phyloP scores from a whole-genome alignment of 1,140 invertebrate genomes.

The Centruroides vittatus region DNA sequence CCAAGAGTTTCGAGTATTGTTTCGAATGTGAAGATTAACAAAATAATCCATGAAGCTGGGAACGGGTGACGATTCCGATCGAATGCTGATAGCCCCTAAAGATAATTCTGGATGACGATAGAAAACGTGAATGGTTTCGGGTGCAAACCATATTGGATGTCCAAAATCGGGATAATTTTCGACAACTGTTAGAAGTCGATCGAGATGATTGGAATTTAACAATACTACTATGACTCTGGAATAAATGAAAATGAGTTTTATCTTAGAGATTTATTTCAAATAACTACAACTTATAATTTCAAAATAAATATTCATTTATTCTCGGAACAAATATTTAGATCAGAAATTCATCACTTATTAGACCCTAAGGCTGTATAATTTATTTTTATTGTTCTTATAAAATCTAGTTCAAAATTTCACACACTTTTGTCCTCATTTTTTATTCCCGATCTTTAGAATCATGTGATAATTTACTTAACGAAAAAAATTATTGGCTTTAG shows the following conservation, averaged over 20 bases:
- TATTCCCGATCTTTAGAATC: no score
- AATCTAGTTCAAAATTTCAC: no score
- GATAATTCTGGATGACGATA: slow-evolving; percentile 17
- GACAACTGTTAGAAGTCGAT: slow-evolving; percentile 15
- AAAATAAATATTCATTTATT: no score
- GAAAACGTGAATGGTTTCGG: slow-evolving; percentile 18
- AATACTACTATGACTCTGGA: slow-evolving; percentile 18
- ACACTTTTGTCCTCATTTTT: no score
- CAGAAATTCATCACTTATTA: no score
- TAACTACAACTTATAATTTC: no score
- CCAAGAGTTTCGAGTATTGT: slow-evolving; percentile 25
- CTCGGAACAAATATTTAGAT: no score
- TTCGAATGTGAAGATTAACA: slow-evolving; percentile 17
- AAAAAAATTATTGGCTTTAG: no score
- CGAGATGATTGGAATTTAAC: slow-evolving; percentile 17
- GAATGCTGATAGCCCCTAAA: slow-evolving; percentile 20
- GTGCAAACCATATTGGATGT: slow-evolving; percentile 20
- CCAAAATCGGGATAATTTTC: slow-evolving; percentile 14
- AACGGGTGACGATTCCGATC: slow-evolving; percentile 13
- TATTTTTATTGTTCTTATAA: no score
- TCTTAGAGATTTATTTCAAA: no score
- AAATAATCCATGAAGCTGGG: slow-evolving; percentile 22
- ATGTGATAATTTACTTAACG: no score
- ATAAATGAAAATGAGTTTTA: not conserved
- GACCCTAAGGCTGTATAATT: no score